These are phyloP conservation scores for Anorthoa munda DNA, from an alignment of 2,888 invertebrate species.

Conservation along the genomic window DNA sequence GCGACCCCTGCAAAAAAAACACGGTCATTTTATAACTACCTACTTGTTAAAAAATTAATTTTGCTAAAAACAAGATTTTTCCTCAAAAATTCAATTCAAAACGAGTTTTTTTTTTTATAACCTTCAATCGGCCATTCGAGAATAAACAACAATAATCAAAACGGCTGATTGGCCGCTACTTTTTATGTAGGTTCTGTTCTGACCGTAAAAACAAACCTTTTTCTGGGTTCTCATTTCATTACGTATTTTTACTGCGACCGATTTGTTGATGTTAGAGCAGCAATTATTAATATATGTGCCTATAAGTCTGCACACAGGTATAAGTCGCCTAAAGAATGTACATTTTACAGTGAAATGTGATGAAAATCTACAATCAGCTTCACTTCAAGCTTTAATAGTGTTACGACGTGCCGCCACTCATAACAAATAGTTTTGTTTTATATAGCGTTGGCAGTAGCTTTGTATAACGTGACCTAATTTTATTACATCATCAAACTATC, in stretches of 20 bases:
- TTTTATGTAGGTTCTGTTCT: conserved; percentile 48
- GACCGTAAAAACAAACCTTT: conserved; percentile 44
- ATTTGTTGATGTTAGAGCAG: conserved; percentile 41
- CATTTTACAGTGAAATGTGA: conserved; percentile 34
- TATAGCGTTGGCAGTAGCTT: conserved; percentile 15
- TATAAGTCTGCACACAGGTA: neutral
- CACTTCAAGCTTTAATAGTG: conserved; percentile 54
- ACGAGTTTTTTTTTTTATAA: conserved; percentile 14
- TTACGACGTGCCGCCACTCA: conserved; percentile 34
- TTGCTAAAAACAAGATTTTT: conserved; percentile 7
- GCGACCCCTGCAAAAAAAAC: conserved; percentile 91
- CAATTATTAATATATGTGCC: conserved; percentile 37
- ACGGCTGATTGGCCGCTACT: conserved; percentile 49
- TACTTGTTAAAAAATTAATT: conserved; percentile 6
- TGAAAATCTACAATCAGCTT: conserved; percentile 49
- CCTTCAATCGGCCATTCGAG: conserved; percentile 29
- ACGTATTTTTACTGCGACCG: conserved; percentile 38
- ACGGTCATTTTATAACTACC: conserved; percentile 2
- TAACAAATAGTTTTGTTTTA: conserved; percentile 36
- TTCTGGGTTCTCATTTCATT: conserved; percentile 45
- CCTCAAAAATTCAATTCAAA: neutral
- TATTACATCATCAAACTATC: conserved; percentile 18
- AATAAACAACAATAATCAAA: conserved; percentile 54
- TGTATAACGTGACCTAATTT: conserved; percentile 47
- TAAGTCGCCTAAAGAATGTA: conserved; percentile 17